Evolutionary conservation across 2,797 vertebrate genomes (phyloP), one percentile per base, ranked within the genome.

Genomic region (Megalops cyprinoides): DNA sequence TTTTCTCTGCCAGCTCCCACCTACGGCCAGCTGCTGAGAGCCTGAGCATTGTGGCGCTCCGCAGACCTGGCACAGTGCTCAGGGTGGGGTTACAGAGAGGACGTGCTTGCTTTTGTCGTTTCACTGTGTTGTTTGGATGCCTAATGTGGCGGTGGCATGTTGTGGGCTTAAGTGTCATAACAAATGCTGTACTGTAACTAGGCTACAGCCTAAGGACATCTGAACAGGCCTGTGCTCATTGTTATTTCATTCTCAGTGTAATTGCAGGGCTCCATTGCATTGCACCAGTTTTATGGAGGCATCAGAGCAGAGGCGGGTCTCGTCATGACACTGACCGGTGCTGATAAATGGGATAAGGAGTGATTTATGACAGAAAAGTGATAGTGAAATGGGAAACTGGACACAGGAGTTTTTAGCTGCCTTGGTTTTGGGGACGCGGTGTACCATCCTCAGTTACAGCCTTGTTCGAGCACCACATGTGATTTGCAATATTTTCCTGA

Each of bases 21-120:
- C 78, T 78, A 55, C n/a, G 65, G 76, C 67, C 86, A 82, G 84
- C 76, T 79, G 69, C 60, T 77, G 53, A 42, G 18, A 44, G 58
- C 49, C 67, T 78, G 34, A 76, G 37, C 77, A 85, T 85, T 81
- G 71, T 12, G 9, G 34, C 49, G 51, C 84, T 15, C 18, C 82
- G 31, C 31, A 77, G 79, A 44, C 1, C 28, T 49, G 0, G 0
- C 20, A 58, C 12, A 14, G 12, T n/a, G n/a, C n/a, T n/a, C 42
- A n/a, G 9, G 14, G 53, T 34, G 42, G 60, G 28, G 44, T 44
- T 0, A 49, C 4, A 74, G 46, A 60, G 25, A n/a, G 34, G 14
- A 15, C 7, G 60, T 65, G 28, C 25, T 34, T 14, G 25, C 4
- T 65, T 31, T 14, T 10, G 65, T 65, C n/a, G 31, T 65, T 14